These are phyloP conservation scores for Tenthredo scrophulariae DNA, from an alignment of 2,888 invertebrate genomes.

Conservation along the genomic window DNA sequence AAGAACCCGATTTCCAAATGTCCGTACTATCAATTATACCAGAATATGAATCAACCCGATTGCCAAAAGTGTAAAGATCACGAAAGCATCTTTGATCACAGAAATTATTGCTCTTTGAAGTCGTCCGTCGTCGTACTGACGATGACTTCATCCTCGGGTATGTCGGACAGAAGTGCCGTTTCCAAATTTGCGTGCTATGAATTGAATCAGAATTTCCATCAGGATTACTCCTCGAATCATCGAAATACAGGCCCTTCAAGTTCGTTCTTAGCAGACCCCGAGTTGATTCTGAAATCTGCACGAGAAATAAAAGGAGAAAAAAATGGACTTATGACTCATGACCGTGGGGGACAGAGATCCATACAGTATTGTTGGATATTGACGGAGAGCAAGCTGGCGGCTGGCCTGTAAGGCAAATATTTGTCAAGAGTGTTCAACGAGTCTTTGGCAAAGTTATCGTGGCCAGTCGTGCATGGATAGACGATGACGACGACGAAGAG, in stretches of 20 bases:
- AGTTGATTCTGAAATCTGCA: background rate
- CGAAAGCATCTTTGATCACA: background rate
- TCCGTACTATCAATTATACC: background rate
- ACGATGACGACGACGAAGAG: background rate
- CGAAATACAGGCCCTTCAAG: background rate
- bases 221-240: background rate
- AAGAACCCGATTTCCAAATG: background rate
- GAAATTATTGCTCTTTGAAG: background rate
- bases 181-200: too few relatives aligned
- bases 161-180: background rate
- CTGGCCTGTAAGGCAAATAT: slow-evolving; percentile 18
- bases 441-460: slow-evolving; percentile 10
- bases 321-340: background rate
- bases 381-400: background rate
- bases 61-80: background rate
- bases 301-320: background rate
- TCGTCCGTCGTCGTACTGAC: background rate
- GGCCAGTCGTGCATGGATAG: slow-evolving; percentile 10
- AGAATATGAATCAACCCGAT: background rate
- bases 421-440: slow-evolving; percentile 20
- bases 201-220: background rate
- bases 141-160: background rate
- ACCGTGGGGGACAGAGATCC: background rate
- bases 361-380: background rate
- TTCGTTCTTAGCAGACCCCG: background rate